Evolutionary conservation across 2,113 vertebrate genomes (phyloP), one percentile per base, ranked within the genome.

Genomic region (Microtus richardsoni): DNA sequence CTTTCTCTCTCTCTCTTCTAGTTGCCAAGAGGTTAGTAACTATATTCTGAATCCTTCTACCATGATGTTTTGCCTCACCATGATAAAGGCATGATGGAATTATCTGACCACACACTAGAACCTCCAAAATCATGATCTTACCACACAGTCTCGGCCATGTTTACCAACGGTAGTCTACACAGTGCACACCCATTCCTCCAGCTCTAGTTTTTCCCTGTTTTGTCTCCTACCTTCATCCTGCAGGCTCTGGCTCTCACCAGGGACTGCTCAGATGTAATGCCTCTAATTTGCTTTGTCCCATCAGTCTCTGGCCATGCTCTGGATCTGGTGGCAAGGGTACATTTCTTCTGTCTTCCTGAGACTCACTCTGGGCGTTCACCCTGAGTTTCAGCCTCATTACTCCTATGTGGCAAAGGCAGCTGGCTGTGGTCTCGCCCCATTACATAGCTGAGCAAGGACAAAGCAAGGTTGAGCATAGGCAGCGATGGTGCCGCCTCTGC

Each of bases 341-440:
- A 70, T 12, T 47, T 68, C 71, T 93, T 54, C 5, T 22, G 0
- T 74, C 47, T 93, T 91, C 75, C 66, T 1, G 13, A 77, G 36
- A 44, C 88, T 95, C 1, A 0, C 66, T 88, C 36, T 0, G 0
- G 39, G 70, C 78, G 7, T 33, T 75, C 33, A 39, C 82, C 80
- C 36, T 8, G 14, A 9, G 13, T 82, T 97, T 96, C 88, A 96
- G 93, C 92, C 79, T 92, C 96, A 71, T 92, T 95, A 83, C 80
- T 89, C 47, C 73, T 0, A 0, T 24, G 28, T 0, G 0, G 60
- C 11, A 52, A 39, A 80, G 93, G 71, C 92, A 95, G 88, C 44
- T 90, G 91, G 90, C 22, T 14, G 77, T 0, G 0, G 52, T 62
- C 85, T 92, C 0, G 0, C 95, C 68, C 85, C 96, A 74, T 96